Base-by-base conservation (phyloP, 2,797 vertebrate species). In the Notamacropus eugenii region DNA sequence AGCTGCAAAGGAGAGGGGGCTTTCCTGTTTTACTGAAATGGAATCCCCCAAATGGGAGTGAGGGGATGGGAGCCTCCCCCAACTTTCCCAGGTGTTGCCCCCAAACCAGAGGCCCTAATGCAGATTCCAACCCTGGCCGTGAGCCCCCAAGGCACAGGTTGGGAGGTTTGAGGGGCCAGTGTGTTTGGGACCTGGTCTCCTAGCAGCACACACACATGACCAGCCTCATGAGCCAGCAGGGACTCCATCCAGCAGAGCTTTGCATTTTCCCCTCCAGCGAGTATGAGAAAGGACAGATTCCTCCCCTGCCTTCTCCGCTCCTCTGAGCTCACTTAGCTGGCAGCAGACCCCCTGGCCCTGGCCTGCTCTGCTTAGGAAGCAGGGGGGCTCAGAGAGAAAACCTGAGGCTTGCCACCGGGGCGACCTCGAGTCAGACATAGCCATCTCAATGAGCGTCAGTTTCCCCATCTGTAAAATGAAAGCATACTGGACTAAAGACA, bases 211-310 rank as follows among this genome's bases (percentile, higher is more conserved):
- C 55, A 27, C 31, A 87, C 3, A 4, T 90, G 90, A 40, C 74
- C 22, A 34, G 56, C 54, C 1, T 22, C 1, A 0, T 24, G 67
- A 93, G 55, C 93, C 93, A 59, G 93, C 56, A 46, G 74, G 74
- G 40, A 87, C 40, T 46, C 27, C 74, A 50, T 87, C 74, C 74
- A 87, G 11, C 9, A 46, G 22, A 31, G 34, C 29, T 27, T 29
- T n/a, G 34, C 28, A 55, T 67, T 31, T 11, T 90, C 16, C 34
- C 90, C 55, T 22, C 54, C 52, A 40, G 34, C 40, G 34, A 97
- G 82, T 90, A 95, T 56, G 74, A 95, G 96, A 97, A 57, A 62
- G 74, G 87, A 67, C 62, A 90, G 95, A 95, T 95, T 50, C 50
- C 93, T 97, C 90, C 34, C 3, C 94, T 12, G 67, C 34, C 90